These are phyloP conservation scores for Ophion slaviceki DNA, from an alignment of 2,888 invertebrate genomes.

Conservation along the genomic window DNA sequence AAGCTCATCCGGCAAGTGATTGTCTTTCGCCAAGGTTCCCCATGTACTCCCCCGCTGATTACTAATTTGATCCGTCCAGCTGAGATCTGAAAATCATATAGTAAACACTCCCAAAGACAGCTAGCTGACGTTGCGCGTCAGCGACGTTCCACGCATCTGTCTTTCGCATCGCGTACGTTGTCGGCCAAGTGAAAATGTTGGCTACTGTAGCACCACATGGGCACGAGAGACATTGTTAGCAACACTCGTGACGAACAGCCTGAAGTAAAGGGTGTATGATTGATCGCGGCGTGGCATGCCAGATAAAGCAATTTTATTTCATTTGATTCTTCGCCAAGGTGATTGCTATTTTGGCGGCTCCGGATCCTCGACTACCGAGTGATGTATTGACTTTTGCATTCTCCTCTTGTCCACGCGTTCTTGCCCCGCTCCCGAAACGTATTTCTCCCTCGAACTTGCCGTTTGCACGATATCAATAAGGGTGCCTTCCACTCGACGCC, in stretches of 20 bases:
- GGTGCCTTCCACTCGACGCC: conserved; percentile 19
- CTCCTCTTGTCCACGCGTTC: conserved; percentile 66
- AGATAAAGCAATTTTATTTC: conserved; percentile 84
- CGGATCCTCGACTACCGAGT: conserved; percentile 75
- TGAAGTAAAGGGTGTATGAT: conserved; percentile 79
- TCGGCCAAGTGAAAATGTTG: conserved; percentile 34
- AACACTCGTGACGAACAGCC: conserved; percentile 63
- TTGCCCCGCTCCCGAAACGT: conserved; percentile 32
- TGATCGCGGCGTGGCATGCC: conserved; percentile 82
- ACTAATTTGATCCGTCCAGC: background rate
- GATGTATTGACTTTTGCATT: conserved; percentile 80
- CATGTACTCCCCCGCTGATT: background rate
- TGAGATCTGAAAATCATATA: background rate
- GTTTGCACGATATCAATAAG: conserved; percentile 59
- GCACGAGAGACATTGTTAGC: conserved; percentile 42
- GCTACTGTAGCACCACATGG: conserved; percentile 21
- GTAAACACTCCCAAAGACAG: background rate
- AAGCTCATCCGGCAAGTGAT: conserved; percentile 66
- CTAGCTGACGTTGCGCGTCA: background rate
- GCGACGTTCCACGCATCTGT: background rate
- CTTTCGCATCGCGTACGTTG: conserved; percentile 37
- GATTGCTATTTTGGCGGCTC: conserved; percentile 83
- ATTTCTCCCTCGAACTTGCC: conserved; percentile 48
- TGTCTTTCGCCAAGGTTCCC: conserved; percentile 61
- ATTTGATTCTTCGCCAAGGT: conserved; percentile 82